Evolutionary conservation across 2,797 vertebrate species (phyloP), one percentile per base, ranked within the genome.

Genomic region (Pogonophryne albipinna): DNA sequence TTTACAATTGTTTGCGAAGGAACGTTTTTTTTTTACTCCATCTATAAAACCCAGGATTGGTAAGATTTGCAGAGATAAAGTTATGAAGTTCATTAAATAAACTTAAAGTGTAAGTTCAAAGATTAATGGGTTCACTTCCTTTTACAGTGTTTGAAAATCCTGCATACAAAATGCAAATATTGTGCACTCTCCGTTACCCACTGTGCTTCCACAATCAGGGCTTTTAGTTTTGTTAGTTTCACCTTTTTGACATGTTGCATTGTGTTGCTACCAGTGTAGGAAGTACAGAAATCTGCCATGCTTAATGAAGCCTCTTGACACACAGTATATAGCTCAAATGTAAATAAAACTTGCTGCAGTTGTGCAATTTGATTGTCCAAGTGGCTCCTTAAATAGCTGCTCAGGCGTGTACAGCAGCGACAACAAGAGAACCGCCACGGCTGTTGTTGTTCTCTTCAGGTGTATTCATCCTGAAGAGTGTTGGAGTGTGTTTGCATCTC

Each of bases 391-490:
- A 46, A 69, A 56, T 56, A n/a, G 45, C 64, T 10, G 49, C 66
- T 84, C 56, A 66, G 62, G n/a, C 73, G 49, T 82, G 65, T 62
- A 0, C 75, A 55, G 20, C 61, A 9, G 52, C 3, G 66, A 66
- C 64, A 50, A 71, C 56, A 12, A 71, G 62, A 19, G 23, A 74
- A 20, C 9, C 8, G 0, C 49, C 53, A 34, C 68, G 14, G 70
- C 17, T 56, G 55, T 9, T 27, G 68, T 73, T 82, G 80, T 76
- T 68, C 75, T 79, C 74, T 88, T 85, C 44, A 72, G 69, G 61
- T 91, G 83, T 86, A 85, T 88, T 92, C 71, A 79, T 79, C 66
- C 77, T 80, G 76, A 79, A 84, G 83, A 83, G 80, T 50, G 46
- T 51, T 78, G 20, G 71, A 78, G 84, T 89, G 83, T 74, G 83